A percentile compares a stretch with the other conserved stretches of the same genome.
These are phyloP conservation scores for Subanguina moxae DNA, from an alignment of 1,140 invertebrate species.

Conservation along the genomic window DNA sequence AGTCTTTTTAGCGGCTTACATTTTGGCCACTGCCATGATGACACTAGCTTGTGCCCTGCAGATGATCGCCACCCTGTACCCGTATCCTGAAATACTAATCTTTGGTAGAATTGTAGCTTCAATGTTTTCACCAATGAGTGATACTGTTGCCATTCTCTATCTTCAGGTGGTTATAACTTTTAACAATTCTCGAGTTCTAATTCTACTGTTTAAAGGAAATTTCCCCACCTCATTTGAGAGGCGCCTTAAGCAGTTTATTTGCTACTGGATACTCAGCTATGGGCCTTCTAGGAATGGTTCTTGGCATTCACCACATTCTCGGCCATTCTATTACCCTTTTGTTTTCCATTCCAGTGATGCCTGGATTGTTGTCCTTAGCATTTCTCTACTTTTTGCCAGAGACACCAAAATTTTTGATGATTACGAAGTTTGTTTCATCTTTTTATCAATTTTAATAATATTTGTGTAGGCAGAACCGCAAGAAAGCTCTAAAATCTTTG, in stretches of 20 bases:
- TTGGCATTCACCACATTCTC: conserved; percentile 47
- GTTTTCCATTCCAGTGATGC: conserved; percentile 47
- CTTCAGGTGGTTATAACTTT: conserved; percentile 43
- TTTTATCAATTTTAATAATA: neutral
- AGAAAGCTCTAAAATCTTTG: conserved; percentile 37
- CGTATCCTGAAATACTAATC: conserved; percentile 50
- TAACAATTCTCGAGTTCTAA: neutral
- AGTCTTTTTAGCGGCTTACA: conserved; percentile 48
- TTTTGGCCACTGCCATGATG: conserved; percentile 53
- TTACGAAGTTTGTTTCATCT: conserved; percentile 30
- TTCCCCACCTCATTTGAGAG: conserved; percentile 51
- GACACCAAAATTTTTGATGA: conserved; percentile 51
- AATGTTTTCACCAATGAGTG: conserved; percentile 53
- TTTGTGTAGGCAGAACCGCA: conserved; percentile 30
- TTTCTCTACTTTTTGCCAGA: conserved; percentile 51
- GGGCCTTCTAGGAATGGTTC: conserved; percentile 51
- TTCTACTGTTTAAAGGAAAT: conserved; percentile 39
- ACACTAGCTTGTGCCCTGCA: conserved; percentile 50
- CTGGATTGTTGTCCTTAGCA: conserved; percentile 47
- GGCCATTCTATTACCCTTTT: conserved; percentile 49
- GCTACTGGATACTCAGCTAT: conserved; percentile 52
- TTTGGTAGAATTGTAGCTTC: conserved; percentile 50
- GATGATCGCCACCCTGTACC: conserved; percentile 43
- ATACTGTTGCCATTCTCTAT: conserved; percentile 52
- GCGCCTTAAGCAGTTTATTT: conserved; percentile 46